Percentiles rank a stretch among this genome's conserved stretches.
Evolutionary conservation across 2,797 vertebrate species (phyloP).

Genomic region (Amphiprion clarkii): DNA sequence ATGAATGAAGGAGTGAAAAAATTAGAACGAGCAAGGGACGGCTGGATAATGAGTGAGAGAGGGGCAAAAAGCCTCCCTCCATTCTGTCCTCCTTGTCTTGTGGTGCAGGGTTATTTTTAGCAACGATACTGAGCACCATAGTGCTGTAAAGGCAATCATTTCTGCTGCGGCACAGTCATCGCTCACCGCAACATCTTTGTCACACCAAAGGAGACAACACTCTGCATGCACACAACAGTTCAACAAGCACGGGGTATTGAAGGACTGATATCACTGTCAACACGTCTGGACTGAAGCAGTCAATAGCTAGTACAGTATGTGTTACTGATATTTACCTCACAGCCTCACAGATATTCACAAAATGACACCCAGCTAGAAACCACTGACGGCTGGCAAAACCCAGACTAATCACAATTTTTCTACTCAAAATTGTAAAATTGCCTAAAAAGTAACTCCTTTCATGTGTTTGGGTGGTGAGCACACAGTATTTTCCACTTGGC

Average conservation of each 20-base stretch:
- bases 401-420: not conserved
- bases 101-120: slow-evolving; percentile 85
- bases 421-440: not conserved
- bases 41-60: slow-evolving; percentile 54
- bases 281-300: not conserved
- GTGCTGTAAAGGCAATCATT: slow-evolving; percentile 82
- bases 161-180: slow-evolving; percentile 74
- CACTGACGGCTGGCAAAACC: slow-evolving; percentile 1
- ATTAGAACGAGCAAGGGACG: slow-evolving; percentile 50
- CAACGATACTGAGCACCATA: slow-evolving; percentile 72
- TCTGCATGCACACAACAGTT: slow-evolving; percentile 12
- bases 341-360: slow-evolving; percentile 6
- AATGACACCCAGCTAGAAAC: slow-evolving; percentile 9
- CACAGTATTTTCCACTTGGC: slow-evolving; percentile 15
- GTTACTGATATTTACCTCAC: not conserved
- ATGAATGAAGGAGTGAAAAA: slow-evolving; percentile 64
- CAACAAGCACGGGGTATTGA: slow-evolving; percentile 5
- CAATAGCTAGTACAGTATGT: not conserved
- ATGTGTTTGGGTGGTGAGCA: not conserved
- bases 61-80: slow-evolving; percentile 42
- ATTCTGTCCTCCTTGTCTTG: slow-evolving; percentile 69
- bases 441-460: not conserved
- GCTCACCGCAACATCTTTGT: slow-evolving; percentile 72
- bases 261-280: slow-evolving; percentile 21
- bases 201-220: slow-evolving; percentile 52